Evolutionary conservation across 2,888 invertebrate genomes (phyloP), one percentile per base, ranked within the genome.

Genomic region (Ephialtes manifestator): DNA sequence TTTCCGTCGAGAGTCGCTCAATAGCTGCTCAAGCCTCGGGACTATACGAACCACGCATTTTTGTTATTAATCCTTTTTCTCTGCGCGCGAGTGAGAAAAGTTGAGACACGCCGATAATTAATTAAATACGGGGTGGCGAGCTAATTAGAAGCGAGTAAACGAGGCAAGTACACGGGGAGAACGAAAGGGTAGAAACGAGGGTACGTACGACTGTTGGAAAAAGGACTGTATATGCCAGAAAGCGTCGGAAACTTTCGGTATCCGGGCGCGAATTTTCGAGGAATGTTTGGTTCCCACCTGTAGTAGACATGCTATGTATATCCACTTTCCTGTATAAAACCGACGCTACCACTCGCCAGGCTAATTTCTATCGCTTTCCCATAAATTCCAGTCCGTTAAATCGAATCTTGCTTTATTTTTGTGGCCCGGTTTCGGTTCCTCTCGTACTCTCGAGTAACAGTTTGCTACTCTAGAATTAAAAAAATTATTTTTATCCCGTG

Each of bases 371-470:
- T 70, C 60, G 58, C 55, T 60, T 81, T 43, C 58, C 81, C 68
- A 81, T 81, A 68, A 75, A 81, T 81, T 80, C 68, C 81, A 60
- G 58, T 60, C 74, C 58, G 74, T 68, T 81, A 68, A 75, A 75
- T 75, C 68, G 81, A 68, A 75, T 81, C 67, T 60, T 48, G 75
- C 74, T 80, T 55, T 65, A 46, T 31, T 18, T 28, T 65, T 39
- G 39, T 39, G n/a, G 15, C 35, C 39, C 28, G 20, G 11, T 13
- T 48, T 18, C 28, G 55, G 18, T 8, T 18, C 13, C 31, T 51
- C 51, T 20, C 72, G 20, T 2, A n/a, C 35, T 31, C 60, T 63
- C 60, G 60, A 63, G 60, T n/a, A 31, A 13, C 60, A 31, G 31
- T 60, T 60, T n/a, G 31, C 46, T n/a, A 48, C n/a, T n/a, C n/a